A percentile compares a stretch with the other conserved stretches of the same genome.
Conservation (phyloP, 2,888 invertebrate genomes). For the Serripes groenlandicus region DNA sequence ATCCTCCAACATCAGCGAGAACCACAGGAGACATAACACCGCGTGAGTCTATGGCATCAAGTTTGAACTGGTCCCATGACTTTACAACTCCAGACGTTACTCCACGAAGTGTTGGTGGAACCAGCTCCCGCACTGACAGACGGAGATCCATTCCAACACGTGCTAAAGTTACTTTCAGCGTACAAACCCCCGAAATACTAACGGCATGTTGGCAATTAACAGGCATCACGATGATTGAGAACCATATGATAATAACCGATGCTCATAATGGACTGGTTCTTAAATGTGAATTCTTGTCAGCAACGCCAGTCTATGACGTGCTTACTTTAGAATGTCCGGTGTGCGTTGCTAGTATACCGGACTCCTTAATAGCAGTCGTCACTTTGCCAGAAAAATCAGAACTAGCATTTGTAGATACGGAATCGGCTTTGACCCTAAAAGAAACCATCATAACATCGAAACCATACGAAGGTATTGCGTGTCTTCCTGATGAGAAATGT, state of each 20-base stretch:
- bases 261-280: slow-evolving; percentile 66
- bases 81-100: background rate
- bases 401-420: slow-evolving; percentile 59
- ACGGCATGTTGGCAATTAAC: slow-evolving; percentile 71
- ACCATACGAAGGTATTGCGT: slow-evolving; percentile 71
- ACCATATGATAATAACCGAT: slow-evolving; percentile 63
- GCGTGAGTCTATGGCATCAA: slow-evolving; percentile 21
- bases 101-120: background rate
- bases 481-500: slow-evolving; percentile 58
- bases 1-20: slow-evolving; percentile 18
- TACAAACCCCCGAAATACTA: slow-evolving; percentile 54
- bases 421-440: slow-evolving; percentile 46
- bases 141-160: slow-evolving; percentile 26
- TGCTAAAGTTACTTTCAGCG: slow-evolving; percentile 59
- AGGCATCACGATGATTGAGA: slow-evolving; percentile 65
- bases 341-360: slow-evolving; percentile 55
- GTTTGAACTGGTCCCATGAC: slow-evolving; percentile 12
- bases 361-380: slow-evolving; percentile 58
- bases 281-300: slow-evolving; percentile 47
- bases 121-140: slow-evolving; percentile 15
- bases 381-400: slow-evolving; percentile 71
- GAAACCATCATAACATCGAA: slow-evolving; percentile 65
- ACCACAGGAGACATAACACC: background rate
- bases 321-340: slow-evolving; percentile 67
- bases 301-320: slow-evolving; percentile 30